Evolutionary conservation across 2,113 vertebrate species (phyloP), one percentile per base, ranked within the genome.

Genomic region (Taurulus bubalis): DNA sequence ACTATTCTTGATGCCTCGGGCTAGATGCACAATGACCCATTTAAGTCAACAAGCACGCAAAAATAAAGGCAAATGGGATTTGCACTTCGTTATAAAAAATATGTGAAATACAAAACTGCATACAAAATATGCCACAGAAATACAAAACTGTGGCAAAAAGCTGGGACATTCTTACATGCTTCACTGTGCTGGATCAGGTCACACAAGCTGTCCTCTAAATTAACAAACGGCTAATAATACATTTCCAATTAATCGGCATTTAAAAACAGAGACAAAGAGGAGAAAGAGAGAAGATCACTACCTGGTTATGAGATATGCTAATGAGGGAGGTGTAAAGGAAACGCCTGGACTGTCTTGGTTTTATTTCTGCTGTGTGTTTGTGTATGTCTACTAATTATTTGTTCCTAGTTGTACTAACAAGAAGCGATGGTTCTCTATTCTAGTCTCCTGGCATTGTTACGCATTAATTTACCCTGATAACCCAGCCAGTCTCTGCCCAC

Each of bases 401-500:
- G 82, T 89, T 82, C n/a, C 0, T 34, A 42, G 77, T 49, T 60
- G 49, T 32, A 55, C 84, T 74, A 82, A 79, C 63, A 84, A 77
- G 49, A 78, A 65, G 42, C 77, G 68, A 8, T 32, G 86, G 11
- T 32, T 87, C 36, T 60, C 47, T 40, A 64, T 38, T 38, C 45
- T 78, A 75, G 77, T 75, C 47, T 84, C 58, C 64, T 58, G 20
- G 66, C 67, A 71, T 71, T 88, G 72, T 84, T 85, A 63, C 36
- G 66, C 66, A 82, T 87, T 91, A 69, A 92, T 91, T 89, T 90
- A 78, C 65, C 73, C 85, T 49, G 87, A 93, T 89, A 88, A 85
- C 81, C 85, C 80, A 88, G 87, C 83, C 85, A 75, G 86, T 79
- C 77, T 86, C 79, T 86, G 89, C 92, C 91, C 87, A 87, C 68